Conservation (phyloP, 2,113 vertebrate genomes). For the Ceyx melanurus region DNA sequence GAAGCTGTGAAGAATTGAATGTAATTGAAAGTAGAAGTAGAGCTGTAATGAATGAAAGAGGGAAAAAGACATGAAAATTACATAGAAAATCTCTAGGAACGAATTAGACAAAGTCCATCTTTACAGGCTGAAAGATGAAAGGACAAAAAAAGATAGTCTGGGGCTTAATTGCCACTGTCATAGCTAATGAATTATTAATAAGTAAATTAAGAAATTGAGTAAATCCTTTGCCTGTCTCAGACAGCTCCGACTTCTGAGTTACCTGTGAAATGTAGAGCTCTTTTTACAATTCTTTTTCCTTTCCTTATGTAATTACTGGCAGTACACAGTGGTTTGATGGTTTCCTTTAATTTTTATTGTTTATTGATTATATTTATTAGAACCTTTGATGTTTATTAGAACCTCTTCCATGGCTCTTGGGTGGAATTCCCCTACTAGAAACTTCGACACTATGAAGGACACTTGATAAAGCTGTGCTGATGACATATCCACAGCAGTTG, state of each 20-base stretch:
- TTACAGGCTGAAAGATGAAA: slow-evolving; percentile 14
- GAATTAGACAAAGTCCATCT: slow-evolving; percentile 27
- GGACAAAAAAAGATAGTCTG: background rate
- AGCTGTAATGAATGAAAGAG: background rate
- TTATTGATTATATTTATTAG: no score
- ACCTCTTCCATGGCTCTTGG: background rate
- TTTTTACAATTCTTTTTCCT: background rate
- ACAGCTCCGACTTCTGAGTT: background rate
- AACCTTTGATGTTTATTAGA: background rate
- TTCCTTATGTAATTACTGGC: background rate
- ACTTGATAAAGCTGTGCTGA: background rate
- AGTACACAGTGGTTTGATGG: background rate
- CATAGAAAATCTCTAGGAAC: background rate
- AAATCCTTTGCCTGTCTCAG: slow-evolving; percentile 20
- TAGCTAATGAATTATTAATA: slow-evolving; percentile 55
- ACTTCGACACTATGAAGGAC: background rate
- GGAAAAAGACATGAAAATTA: slow-evolving; percentile 17
- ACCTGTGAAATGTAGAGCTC: background rate
- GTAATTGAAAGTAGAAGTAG: slow-evolving; percentile 1
- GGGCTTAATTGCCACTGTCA: slow-evolving; percentile 26
- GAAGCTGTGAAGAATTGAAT: slow-evolving; percentile 18
- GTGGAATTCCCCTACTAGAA: background rate
- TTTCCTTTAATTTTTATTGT: background rate
- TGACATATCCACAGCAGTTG: background rate
- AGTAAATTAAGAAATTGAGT: slow-evolving; percentile 45